Conservation (phyloP, 2,113 vertebrate species). For the Callorhinus ursinus region DNA sequence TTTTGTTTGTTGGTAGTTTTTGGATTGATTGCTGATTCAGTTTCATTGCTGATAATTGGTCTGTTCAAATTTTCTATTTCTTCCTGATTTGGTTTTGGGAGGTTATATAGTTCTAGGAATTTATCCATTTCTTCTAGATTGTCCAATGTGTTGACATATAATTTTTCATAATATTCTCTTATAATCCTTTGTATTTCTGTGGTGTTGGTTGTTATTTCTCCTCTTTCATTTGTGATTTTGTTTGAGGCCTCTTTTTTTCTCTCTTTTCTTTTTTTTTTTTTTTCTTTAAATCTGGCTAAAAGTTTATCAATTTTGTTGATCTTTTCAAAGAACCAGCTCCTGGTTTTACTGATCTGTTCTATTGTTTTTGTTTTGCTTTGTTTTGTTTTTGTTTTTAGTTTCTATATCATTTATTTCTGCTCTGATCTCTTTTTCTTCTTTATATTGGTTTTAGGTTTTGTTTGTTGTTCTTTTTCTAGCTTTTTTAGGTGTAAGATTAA, state of each 20-base stretch:
- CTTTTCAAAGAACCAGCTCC: not conserved
- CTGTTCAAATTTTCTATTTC: not conserved
- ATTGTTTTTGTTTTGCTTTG: not conserved
- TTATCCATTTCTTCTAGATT: not conserved
- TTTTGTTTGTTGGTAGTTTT: not conserved
- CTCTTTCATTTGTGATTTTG: not conserved
- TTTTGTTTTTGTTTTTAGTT: not conserved
- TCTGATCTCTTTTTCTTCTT: not conserved
- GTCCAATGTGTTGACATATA: not conserved
- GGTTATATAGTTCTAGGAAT: not conserved
- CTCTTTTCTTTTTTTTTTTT: not conserved
- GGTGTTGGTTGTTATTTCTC: not conserved
- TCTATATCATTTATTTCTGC: not conserved
- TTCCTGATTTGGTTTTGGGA: not conserved
- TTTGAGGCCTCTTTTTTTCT: not conserved
- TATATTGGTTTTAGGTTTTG: not conserved
- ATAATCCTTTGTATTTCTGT: not conserved
- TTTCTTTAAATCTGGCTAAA: not conserved
- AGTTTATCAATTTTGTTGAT: not conserved
- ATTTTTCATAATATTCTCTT: not conserved
- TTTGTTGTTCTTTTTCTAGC: not conserved
- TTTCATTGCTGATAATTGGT: not conserved
- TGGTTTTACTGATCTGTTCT: not conserved
- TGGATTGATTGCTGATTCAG: not conserved
- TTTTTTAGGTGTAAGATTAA: not conserved